Conservation (phyloP, 2,888 invertebrate species). For the Fragum fragum region DNA sequence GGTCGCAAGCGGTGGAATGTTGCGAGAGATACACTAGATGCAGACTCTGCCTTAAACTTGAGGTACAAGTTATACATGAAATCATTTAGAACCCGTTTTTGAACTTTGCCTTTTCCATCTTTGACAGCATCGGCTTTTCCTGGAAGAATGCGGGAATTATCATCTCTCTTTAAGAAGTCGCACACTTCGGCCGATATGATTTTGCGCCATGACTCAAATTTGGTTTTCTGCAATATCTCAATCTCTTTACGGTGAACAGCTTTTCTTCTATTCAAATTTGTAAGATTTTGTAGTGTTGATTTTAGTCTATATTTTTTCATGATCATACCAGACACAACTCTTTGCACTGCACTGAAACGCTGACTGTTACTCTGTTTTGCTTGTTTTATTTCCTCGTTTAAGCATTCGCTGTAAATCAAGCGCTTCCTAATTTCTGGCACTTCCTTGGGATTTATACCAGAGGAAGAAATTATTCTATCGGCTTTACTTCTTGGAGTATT, state of each 20-base stretch:
- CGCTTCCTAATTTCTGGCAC: slow-evolving; percentile 38
- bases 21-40: no score
- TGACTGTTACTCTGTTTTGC: no score
- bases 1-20: no score
- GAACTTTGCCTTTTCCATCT: no score
- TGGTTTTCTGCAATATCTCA: slow-evolving; percentile 23
- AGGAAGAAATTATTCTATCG: slow-evolving; percentile 17
- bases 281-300: background rate
- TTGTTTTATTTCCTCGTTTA: slow-evolving; percentile 25
- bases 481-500: slow-evolving; percentile 38
- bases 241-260: slow-evolving; percentile 51
- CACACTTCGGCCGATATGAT: slow-evolving; percentile 53
- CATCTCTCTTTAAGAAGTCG: no score
- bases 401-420: slow-evolving; percentile 33
- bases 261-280: slow-evolving; percentile 43
- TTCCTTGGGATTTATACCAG: slow-evolving; percentile 33
- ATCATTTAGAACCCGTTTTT: no score
- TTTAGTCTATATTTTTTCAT: slow-evolving; percentile 43
- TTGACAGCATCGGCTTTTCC: no score
- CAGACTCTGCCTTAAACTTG: no score
- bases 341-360: background rate
- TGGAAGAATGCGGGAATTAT: no score
- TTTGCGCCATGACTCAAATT: slow-evolving; percentile 44
- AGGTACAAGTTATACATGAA: slow-evolving; percentile 45
- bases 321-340: slow-evolving; percentile 18